These are phyloP conservation scores for Platerodrilus igneus DNA, from an alignment of 2,888 invertebrate genomes.

Conservation along the genomic window DNA sequence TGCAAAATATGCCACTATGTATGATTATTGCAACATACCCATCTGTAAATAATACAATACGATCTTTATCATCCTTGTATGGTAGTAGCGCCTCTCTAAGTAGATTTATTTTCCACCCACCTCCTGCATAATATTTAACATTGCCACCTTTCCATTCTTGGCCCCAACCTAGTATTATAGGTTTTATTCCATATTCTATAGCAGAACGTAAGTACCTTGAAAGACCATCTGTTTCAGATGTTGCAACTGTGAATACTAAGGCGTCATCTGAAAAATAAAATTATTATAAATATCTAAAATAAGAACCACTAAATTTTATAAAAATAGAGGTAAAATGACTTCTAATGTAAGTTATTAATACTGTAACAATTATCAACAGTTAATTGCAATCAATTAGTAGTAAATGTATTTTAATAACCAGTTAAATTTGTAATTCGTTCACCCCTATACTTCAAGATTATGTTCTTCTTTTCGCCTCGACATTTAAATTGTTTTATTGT, in stretches of 20 bases:
- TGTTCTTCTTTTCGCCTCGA: too few relatives aligned
- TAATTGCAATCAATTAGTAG: too few relatives aligned
- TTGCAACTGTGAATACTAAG: conserved; percentile 84
- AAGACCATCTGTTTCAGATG: conserved; percentile 90
- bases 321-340: too few relatives aligned
- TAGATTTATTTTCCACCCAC: conserved; percentile 91
- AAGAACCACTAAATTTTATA: too few relatives aligned
- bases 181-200: conserved; percentile 60
- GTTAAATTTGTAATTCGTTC: too few relatives aligned
- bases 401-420: too few relatives aligned
- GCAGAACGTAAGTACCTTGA: conserved; percentile 76
- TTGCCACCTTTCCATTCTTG: conserved; percentile 89
- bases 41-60: conserved; percentile 83
- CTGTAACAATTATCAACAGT: too few relatives aligned
- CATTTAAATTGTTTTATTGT: too few relatives aligned
- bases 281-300: too few relatives aligned
- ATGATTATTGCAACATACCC: conserved; percentile 55
- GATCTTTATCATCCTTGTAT: conserved; percentile 57
- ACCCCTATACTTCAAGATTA: too few relatives aligned
- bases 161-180: conserved; percentile 75
- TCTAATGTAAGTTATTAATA: too few relatives aligned
- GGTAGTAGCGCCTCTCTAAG: conserved; percentile 69
- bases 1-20: conserved; percentile 23
- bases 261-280: conserved; percentile 53
- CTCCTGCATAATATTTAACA: conserved; percentile 62